Evolutionary conservation across 1,140 invertebrate genomes (phyloP).

Genomic region (Bombus sylvicola): DNA sequence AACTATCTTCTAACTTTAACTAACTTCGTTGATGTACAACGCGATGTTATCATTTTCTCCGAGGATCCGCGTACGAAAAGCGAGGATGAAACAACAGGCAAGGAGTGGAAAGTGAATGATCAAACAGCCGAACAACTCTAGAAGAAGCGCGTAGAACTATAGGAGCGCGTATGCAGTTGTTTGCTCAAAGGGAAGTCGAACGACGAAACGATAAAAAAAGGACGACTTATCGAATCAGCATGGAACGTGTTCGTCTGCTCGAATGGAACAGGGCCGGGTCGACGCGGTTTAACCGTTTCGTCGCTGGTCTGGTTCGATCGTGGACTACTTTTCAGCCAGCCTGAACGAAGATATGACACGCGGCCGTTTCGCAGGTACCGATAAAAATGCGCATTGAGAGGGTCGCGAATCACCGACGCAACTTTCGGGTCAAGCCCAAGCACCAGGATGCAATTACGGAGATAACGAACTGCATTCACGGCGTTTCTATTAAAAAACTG

Average conservation of each 20-base stretch:
- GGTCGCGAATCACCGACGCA: conserved; percentile 10
- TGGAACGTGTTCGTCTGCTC: background rate
- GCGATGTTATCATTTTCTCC: background rate
- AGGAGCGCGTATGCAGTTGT: no score
- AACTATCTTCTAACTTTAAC: no score
- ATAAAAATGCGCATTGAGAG: background rate
- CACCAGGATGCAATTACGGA: conserved; percentile 28
- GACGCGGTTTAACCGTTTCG: conserved; percentile 17
- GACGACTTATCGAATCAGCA: conserved; percentile 15
- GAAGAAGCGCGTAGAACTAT: background rate
- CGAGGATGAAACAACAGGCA: no score
- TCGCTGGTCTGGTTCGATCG: conserved; percentile 7
- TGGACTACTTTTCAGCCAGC: conserved; percentile 15
- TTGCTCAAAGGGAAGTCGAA: no score
- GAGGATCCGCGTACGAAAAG: background rate
- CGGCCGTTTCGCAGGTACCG: background rate
- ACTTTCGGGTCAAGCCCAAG: conserved; percentile 5
- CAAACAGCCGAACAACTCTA: background rate
- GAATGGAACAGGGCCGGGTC: background rate
- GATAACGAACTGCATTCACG: conserved; percentile 44
- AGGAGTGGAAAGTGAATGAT: background rate
- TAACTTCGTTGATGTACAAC: no score
- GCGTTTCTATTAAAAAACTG: conserved; percentile 27
- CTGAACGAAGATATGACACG: background rate
- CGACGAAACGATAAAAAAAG: no score